Percentiles rank a stretch among this genome's conserved stretches.
phyloP scores from a whole-genome alignment of 2,113 vertebrate species.

The Zosterops borbonicus region DNA sequence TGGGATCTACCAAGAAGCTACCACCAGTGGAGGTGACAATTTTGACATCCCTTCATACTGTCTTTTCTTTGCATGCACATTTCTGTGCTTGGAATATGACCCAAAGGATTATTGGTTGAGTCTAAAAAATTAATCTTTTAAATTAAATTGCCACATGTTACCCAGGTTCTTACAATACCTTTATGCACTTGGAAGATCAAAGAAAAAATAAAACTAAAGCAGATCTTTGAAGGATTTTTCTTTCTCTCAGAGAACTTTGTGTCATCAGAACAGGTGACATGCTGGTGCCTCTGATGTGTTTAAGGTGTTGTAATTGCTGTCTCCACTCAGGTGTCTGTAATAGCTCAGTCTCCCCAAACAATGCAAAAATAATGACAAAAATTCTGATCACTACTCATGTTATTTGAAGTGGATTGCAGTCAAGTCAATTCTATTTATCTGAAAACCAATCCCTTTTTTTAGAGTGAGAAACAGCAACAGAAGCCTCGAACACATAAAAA shows the following conservation, averaged over 20 bases:
- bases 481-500: background rate
- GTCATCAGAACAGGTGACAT: background rate
- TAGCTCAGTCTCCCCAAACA: background rate
- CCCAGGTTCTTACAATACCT: background rate
- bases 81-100: background rate
- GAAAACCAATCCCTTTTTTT: background rate
- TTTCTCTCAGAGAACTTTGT: background rate
- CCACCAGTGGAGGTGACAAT: background rate
- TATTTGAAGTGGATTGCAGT: background rate
- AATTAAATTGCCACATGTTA: background rate
- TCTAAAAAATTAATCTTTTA: background rate
- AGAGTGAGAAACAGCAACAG: background rate
- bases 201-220: background rate
- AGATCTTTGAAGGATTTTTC: background rate
- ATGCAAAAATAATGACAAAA: background rate
- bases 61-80: background rate
- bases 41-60: background rate
- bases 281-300: background rate
- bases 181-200: background rate
- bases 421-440: background rate
- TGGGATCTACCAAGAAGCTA: background rate
- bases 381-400: background rate
- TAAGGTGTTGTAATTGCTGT: background rate
- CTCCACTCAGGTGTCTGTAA: background rate
- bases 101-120: background rate